Conservation (phyloP, 2,113 vertebrate genomes). For the Helogale parvula region DNA sequence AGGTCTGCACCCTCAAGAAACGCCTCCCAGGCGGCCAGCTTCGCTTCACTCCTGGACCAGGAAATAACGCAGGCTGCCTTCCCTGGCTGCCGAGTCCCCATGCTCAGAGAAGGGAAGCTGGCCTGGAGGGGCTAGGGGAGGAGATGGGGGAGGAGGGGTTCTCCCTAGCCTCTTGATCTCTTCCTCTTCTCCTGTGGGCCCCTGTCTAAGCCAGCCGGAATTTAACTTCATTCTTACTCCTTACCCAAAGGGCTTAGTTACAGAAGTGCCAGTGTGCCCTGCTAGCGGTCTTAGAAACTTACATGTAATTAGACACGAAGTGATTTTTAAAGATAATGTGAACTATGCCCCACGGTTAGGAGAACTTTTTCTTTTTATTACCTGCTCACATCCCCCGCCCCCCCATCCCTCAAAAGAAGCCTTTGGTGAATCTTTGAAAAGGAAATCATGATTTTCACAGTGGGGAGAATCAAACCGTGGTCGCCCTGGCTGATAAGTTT, state of each 20-base stretch:
- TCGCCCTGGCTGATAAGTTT: neutral
- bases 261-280: neutral
- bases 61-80: neutral
- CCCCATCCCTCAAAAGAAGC: neutral
- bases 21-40: neutral
- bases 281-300: neutral
- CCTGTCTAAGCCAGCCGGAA: neutral
- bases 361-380: neutral
- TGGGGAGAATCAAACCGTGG: neutral
- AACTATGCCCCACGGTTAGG: neutral
- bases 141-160: rapidly evolving
- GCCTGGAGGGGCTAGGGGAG: neutral
- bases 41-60: neutral
- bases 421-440: constrained; percentile 32
- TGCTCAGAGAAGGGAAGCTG: neutral
- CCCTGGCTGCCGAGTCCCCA: neutral
- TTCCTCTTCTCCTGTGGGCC: neutral
- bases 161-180: neutral
- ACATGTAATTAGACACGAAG: neutral
- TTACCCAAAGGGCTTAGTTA: neutral
- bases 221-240: neutral
- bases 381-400: too few relatives aligned
- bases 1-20: neutral
- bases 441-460: constrained; percentile 6
- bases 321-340: neutral